Conservation (phyloP, 2,888 invertebrate species). For the Drosophila quasianomalipes region DNA sequence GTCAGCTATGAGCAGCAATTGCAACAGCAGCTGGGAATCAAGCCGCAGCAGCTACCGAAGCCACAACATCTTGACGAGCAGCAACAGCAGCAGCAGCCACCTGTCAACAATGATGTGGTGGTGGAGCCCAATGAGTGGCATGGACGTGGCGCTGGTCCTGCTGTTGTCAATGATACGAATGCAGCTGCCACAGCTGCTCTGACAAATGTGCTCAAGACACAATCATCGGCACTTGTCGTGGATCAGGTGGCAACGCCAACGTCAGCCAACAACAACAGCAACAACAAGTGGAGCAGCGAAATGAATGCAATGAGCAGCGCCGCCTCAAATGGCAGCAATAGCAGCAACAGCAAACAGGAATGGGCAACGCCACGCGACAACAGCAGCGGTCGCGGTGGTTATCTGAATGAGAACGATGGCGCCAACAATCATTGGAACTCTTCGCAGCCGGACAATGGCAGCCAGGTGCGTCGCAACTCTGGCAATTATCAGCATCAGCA, state of each 20-base stretch:
- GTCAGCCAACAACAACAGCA: slow-evolving; percentile 48
- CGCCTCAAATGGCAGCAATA: slow-evolving; percentile 61
- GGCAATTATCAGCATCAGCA: slow-evolving; percentile 65
- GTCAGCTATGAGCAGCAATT: slow-evolving; percentile 79
- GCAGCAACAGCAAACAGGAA: slow-evolving; percentile 66
- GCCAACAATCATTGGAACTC: slow-evolving; percentile 69
- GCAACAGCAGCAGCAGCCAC: slow-evolving; percentile 29
- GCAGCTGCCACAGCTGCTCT: slow-evolving; percentile 70
- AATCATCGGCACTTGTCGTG: slow-evolving; percentile 42
- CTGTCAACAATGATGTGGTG: slow-evolving; percentile 42
- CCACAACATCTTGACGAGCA: slow-evolving; percentile 49
- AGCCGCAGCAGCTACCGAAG: slow-evolving; percentile 54
- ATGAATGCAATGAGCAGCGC: slow-evolving; percentile 76
- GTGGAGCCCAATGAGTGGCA: slow-evolving; percentile 69
- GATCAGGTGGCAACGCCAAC: slow-evolving; percentile 37
- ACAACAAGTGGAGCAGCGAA: slow-evolving; percentile 82
- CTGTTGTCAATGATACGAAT: slow-evolving; percentile 53
- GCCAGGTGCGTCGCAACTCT: slow-evolving; percentile 72
- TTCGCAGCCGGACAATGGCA: slow-evolving; percentile 62
- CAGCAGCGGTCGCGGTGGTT: slow-evolving; percentile 47
- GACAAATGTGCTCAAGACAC: slow-evolving; percentile 70
- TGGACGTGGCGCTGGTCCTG: slow-evolving; percentile 35
- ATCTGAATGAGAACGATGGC: slow-evolving; percentile 48
- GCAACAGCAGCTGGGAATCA: slow-evolving; percentile 74
- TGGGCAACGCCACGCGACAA: slow-evolving; percentile 72